Conservation (phyloP, 53 echinoderm and acorn worm species). For the Holothuria scabra region DNA sequence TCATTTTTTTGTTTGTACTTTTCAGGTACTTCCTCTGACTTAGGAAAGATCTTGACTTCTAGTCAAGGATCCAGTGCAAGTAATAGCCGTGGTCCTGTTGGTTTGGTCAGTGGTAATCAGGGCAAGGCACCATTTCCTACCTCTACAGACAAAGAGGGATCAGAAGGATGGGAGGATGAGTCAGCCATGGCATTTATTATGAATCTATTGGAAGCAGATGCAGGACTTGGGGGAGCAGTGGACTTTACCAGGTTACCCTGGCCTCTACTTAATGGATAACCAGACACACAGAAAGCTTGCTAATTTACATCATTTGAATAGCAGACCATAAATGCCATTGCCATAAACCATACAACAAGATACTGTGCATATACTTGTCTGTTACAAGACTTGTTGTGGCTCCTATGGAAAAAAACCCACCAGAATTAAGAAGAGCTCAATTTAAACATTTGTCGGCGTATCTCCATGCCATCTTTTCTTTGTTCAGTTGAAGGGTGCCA, state of each 20-base stretch:
- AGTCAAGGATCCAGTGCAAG: neutral
- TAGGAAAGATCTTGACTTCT: too few species aligned
- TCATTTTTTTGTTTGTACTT: too few species aligned
- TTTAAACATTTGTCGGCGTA: too few species aligned
- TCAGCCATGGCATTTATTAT: constrained; percentile 95
- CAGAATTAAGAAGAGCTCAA: too few species aligned
- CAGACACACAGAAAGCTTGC: neutral
- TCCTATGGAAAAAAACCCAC: too few species aligned
- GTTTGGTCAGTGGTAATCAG: neutral
- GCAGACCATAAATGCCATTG: neutral
- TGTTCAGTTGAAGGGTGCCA: too few species aligned
- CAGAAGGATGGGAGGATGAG: constrained; percentile 77
- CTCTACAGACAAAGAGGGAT: constrained; percentile 29
- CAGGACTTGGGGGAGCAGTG: constrained; percentile 88
- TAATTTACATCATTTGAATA: too few species aligned
- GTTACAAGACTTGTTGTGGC: too few species aligned
- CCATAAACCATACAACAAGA: too few species aligned
- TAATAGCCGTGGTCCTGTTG: neutral
- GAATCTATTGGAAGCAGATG: constrained; percentile 91
- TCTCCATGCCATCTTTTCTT: too few species aligned
- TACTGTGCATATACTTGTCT: too few species aligned
- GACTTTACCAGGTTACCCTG: constrained; percentile 91
- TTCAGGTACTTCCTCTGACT: too few species aligned
- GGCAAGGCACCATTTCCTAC: neutral
- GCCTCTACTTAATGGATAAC: constrained; percentile 70